These are phyloP conservation scores for Merluccius polli DNA, from an alignment of 2,797 vertebrate species.

Conservation along the genomic window DNA sequence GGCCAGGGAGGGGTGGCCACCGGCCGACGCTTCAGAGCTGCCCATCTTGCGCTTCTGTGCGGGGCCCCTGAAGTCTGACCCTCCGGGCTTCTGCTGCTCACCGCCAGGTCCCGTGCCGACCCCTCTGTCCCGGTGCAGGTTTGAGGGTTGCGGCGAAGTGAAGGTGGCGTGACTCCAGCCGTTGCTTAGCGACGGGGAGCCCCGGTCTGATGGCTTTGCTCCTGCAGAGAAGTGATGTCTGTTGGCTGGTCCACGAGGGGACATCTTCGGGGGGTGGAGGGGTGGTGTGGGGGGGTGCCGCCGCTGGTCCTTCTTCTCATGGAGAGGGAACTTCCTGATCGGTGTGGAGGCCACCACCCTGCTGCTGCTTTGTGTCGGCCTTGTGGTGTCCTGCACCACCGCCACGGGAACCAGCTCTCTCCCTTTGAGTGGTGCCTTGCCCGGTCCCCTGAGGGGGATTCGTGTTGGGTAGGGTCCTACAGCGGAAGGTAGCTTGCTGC, in stretches of 20 bases:
- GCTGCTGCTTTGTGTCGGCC: conserved; percentile 15
- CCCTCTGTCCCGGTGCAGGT: conserved; percentile 27
- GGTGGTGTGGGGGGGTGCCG: conserved; percentile 49
- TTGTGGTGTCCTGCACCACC: conserved; percentile 24
- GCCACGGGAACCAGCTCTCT: conserved; percentile 16
- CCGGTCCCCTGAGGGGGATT: conserved; percentile 50
- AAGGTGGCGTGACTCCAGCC: conserved; percentile 27
- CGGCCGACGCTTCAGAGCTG: conserved; percentile 39
- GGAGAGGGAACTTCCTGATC: conserved; percentile 46
- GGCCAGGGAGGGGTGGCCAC: conserved; percentile 28
- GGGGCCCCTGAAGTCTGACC: conserved; percentile 63
- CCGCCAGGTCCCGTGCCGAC: conserved; percentile 21
- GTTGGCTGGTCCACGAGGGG: conserved; percentile 59
- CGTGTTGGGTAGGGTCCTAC: conserved; percentile 31
- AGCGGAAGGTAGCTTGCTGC: conserved; percentile 49
- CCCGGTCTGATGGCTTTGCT: conserved; percentile 60
- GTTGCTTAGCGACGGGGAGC: conserved; percentile 36
- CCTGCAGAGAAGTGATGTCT: conserved; percentile 50
- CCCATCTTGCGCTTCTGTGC: conserved; percentile 77
- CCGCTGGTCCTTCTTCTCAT: conserved; percentile 63
- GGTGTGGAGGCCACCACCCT: conserved; percentile 38
- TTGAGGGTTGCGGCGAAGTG: conserved; percentile 30
- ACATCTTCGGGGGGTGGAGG: conserved; percentile 26
- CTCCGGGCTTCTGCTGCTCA: conserved; percentile 53
- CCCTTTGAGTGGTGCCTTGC: conserved; percentile 48